These are phyloP conservation scores for Dichetophora obliterata DNA, from an alignment of 2,888 invertebrate genomes.

Conservation along the genomic window DNA sequence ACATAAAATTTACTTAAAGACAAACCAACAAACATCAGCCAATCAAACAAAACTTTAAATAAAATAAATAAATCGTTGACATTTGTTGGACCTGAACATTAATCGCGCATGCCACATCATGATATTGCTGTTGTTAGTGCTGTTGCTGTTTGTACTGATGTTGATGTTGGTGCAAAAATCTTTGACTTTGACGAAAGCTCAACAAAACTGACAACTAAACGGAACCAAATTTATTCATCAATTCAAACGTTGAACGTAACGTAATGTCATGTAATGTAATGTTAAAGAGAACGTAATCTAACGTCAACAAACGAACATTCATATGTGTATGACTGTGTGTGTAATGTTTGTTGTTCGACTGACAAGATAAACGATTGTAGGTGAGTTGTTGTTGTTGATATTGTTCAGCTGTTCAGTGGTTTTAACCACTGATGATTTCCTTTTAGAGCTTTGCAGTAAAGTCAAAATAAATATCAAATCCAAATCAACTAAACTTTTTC, in stretches of 20 bases:
- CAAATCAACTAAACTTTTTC: conserved; percentile 38
- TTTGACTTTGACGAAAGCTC: conserved; percentile 28
- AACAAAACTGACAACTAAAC: conserved; percentile 30
- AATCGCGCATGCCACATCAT: conserved; percentile 31
- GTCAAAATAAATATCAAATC: conserved; percentile 36
- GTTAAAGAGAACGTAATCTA: not conserved
- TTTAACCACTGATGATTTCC: conserved; percentile 14
- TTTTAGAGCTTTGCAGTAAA: conserved; percentile 24
- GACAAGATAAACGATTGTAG: conserved; percentile 45
- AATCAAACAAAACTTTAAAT: conserved; percentile 14
- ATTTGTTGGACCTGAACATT: conserved; percentile 28
- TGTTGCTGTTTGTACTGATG: not conserved
- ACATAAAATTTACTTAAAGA: conserved; percentile 63
- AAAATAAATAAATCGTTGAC: conserved; percentile 34
- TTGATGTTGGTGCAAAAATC: not conserved
- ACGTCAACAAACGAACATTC: conserved; percentile 3
- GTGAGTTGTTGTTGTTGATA: conserved; percentile 19
- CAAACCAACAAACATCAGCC: conserved; percentile 49
- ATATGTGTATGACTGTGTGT: not conserved
- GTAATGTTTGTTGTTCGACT: not conserved
- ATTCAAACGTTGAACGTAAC: conserved; percentile 29
- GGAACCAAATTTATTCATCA: conserved; percentile 47
- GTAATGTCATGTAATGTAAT: not conserved
- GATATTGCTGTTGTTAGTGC: not conserved
- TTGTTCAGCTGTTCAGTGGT: not conserved